phyloP scores from a whole-genome alignment of 2,113 vertebrate species.

The Gobiocypris rarus region DNA sequence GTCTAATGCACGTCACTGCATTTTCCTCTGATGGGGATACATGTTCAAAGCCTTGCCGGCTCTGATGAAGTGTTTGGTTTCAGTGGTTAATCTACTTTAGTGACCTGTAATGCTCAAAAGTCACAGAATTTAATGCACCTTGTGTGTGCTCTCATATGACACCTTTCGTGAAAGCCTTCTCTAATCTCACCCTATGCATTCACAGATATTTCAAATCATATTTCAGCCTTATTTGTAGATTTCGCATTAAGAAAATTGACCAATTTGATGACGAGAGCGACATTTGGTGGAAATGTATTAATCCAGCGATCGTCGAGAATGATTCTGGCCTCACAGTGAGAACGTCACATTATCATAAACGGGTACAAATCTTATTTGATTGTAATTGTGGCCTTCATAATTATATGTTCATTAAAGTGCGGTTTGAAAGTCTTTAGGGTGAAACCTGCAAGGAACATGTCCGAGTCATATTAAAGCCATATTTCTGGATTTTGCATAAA shows the following conservation, averaged over 20 bases:
- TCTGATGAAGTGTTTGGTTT: background rate
- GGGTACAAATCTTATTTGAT: background rate
- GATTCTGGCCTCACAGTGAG: background rate
- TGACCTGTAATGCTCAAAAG: conserved; percentile 23
- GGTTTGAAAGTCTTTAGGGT: background rate
- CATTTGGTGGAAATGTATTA: too few species aligned
- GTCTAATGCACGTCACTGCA: conserved; percentile 23
- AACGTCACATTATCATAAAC: background rate
- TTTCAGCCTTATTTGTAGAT: background rate
- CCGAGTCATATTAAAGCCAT: too few species aligned
- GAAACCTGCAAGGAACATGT: background rate
- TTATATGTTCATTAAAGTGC: background rate
- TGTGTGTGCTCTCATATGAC: conserved; percentile 17
- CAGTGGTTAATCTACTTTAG: conserved; percentile 3
- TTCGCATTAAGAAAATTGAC: background rate
- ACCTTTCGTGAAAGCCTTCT: background rate
- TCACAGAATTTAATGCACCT: background rate
- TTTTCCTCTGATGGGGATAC: conserved; percentile 15
- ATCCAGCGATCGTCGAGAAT: background rate
- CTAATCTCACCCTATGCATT: background rate
- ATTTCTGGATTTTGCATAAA: background rate
- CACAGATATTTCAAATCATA: background rate
- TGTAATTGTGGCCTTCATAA: background rate
- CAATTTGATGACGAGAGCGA: background rate
- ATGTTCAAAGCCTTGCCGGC: background rate